Conservation (phyloP, 2,797 vertebrate genomes). For the Epinephelus coioides region DNA sequence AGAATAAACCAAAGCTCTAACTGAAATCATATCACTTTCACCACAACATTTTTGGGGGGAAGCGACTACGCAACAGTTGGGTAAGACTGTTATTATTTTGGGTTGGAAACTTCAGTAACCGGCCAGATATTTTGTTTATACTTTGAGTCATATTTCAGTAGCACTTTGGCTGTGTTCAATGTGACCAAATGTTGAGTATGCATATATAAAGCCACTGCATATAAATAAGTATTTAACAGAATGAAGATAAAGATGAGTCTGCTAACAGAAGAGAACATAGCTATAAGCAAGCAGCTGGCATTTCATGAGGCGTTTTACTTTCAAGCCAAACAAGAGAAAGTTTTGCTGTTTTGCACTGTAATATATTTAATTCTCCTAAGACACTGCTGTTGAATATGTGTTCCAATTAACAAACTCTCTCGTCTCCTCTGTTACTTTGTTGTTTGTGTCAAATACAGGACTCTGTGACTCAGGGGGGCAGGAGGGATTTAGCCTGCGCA, state of each 20-base stretch:
- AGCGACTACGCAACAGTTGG: background rate
- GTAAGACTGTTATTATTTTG: conserved; percentile 12
- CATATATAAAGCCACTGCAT: background rate
- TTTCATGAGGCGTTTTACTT: conserved; percentile 40
- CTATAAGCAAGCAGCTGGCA: conserved; percentile 1
- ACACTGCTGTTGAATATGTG: conserved; percentile 50
- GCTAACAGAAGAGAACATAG: conserved; percentile 1
- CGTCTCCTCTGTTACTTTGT: conserved; percentile 46
- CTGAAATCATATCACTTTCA: background rate
- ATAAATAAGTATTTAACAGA: conserved; percentile 14
- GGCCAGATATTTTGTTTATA: background rate
- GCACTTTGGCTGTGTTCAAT: background rate
- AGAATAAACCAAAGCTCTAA: conserved; percentile 19
- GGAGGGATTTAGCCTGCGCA: conserved; percentile 23
- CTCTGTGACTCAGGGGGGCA: conserved; percentile 52
- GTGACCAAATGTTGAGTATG: conserved; percentile 2
- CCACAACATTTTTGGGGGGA: background rate
- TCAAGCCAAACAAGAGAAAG: conserved; percentile 41
- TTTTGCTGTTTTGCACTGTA: conserved; percentile 47
- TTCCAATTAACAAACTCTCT: conserved; percentile 66
- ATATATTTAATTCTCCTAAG: conserved; percentile 54
- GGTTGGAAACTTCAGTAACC: conserved; percentile 10
- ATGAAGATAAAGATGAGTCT: conserved; percentile 8
- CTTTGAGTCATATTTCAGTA: conserved; percentile 14
- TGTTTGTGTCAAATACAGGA: conserved; percentile 65